A percentile compares a stretch with the other conserved stretches of the same genome.
phyloP scores from a whole-genome alignment of 2,888 invertebrate genomes.

The Caenorhabditis macrosperma region DNA sequence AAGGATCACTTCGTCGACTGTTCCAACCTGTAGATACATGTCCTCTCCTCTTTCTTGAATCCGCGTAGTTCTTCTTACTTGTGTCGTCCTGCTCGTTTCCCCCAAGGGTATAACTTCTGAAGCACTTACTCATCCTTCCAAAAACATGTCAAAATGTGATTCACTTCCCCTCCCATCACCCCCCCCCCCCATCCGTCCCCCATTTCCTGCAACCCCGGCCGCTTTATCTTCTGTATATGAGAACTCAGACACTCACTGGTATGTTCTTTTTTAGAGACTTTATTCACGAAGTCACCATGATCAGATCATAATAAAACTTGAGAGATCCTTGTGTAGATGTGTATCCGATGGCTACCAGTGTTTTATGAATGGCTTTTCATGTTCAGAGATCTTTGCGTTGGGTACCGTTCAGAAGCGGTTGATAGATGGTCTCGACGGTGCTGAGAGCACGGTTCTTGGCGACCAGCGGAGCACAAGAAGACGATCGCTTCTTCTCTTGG shows the following conservation, averaged over 20 bases:
- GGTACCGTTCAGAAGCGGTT: slow-evolving; percentile 39
- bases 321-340: slow-evolving; percentile 22
- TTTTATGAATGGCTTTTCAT: neutral
- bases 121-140: slow-evolving; percentile 7
- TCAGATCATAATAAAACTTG: slow-evolving; percentile 25
- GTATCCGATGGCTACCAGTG: slow-evolving; percentile 1
- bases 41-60: neutral
- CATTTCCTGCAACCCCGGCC: neutral
- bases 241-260: slow-evolving; percentile 27
- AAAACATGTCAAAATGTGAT: slow-evolving; percentile 52
- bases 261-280: neutral
- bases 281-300: neutral
- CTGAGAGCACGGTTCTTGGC: slow-evolving; percentile 41
- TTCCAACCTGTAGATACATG: slow-evolving; percentile 57
- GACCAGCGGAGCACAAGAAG: slow-evolving; percentile 23
- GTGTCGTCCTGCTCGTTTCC: slow-evolving; percentile 2
- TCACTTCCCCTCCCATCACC: slow-evolving; percentile 33
- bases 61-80: slow-evolving; percentile 3
- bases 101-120: slow-evolving; percentile 2
- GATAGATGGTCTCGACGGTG: slow-evolving; percentile 49
- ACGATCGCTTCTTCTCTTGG: slow-evolving; percentile 40
- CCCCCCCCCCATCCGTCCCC: slow-evolving; percentile 1
- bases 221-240: slow-evolving; percentile 49
- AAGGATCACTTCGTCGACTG: slow-evolving; percentile 68
- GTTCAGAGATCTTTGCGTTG: slow-evolving; percentile 32